A percentile compares a stretch with the other conserved stretches of the same genome.
phyloP scores from a whole-genome alignment of 2,797 vertebrate species.

The Oreonectes daqikongensis region DNA sequence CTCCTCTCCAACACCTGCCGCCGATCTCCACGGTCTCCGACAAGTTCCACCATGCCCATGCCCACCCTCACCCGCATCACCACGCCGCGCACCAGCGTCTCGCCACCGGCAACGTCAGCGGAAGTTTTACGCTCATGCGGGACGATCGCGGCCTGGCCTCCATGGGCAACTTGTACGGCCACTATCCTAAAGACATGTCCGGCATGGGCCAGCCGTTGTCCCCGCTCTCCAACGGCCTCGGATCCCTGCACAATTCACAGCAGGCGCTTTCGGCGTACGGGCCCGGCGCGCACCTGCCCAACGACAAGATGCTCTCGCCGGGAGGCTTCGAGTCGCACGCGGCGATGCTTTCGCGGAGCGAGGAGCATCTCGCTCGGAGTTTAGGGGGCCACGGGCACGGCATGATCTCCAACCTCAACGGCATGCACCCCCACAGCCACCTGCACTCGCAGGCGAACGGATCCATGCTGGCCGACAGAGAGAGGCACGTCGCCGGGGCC shows the following conservation, averaged over 20 bases:
- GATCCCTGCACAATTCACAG: slow-evolving; percentile 89
- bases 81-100: slow-evolving; percentile 84
- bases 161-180: slow-evolving; percentile 92
- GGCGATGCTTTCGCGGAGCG: slow-evolving; percentile 90
- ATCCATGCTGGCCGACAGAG: slow-evolving; percentile 85
- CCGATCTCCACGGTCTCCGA: slow-evolving; percentile 94
- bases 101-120: slow-evolving; percentile 88
- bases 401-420: slow-evolving; percentile 87
- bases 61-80: slow-evolving; percentile 66
- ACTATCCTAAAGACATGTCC: slow-evolving; percentile 95
- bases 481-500: slow-evolving; percentile 78
- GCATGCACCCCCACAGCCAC: slow-evolving; percentile 86
- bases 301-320: slow-evolving; percentile 91
- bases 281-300: slow-evolving; percentile 84
- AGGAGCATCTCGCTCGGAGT: slow-evolving; percentile 88
- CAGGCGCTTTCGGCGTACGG: slow-evolving; percentile 88
- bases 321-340: slow-evolving; percentile 91
- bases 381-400: slow-evolving; percentile 84
- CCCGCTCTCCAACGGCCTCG: slow-evolving; percentile 89
- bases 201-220: slow-evolving; percentile 92
- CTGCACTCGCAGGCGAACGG: slow-evolving; percentile 82
- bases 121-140: slow-evolving; percentile 93
- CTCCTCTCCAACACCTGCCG: slow-evolving; percentile 94
- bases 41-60: slow-evolving; percentile 89
- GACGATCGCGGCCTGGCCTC: slow-evolving; percentile 91